Evolutionary conservation across 2,888 invertebrate species (phyloP).

Genomic region (Thecophora atra): DNA sequence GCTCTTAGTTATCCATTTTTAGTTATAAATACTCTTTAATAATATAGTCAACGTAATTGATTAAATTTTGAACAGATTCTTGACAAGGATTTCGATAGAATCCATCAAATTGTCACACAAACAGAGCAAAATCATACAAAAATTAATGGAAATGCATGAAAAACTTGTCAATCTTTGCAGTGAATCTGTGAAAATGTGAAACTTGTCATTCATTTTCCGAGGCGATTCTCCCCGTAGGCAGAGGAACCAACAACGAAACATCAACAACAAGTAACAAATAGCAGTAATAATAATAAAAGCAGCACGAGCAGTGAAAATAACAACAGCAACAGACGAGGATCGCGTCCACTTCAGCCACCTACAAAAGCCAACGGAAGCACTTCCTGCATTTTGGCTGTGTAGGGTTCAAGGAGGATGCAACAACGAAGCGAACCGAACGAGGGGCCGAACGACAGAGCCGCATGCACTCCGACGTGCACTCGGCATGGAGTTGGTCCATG

Average conservation of each 20-base stretch:
- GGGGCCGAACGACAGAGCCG: not conserved
- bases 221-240: not conserved
- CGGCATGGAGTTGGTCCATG: slow-evolving; percentile 18
- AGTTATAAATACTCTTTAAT: no score
- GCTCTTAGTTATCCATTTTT: no score
- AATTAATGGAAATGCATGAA: not conserved
- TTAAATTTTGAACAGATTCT: not conserved
- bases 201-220: not conserved
- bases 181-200: not conserved
- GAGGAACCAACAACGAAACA: slow-evolving; percentile 1
- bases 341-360: slow-evolving; percentile 21
- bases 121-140: not conserved
- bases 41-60: not conserved
- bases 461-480: slow-evolving; percentile 22
- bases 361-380: slow-evolving; percentile 28
- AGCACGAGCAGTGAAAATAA: slow-evolving; percentile 21
- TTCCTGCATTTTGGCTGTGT: not conserved
- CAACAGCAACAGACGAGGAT: slow-evolving; percentile 16
- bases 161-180: no score
- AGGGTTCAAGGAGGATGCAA: not conserved
- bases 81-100: not conserved
- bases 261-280: slow-evolving; percentile 10
- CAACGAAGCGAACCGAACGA: not conserved
- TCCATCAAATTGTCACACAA: slow-evolving; percentile 12
- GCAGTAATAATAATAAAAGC: slow-evolving; percentile 31